Conservation (phyloP, 2,888 invertebrate species). For the Callyntrura guangdongensis region DNA sequence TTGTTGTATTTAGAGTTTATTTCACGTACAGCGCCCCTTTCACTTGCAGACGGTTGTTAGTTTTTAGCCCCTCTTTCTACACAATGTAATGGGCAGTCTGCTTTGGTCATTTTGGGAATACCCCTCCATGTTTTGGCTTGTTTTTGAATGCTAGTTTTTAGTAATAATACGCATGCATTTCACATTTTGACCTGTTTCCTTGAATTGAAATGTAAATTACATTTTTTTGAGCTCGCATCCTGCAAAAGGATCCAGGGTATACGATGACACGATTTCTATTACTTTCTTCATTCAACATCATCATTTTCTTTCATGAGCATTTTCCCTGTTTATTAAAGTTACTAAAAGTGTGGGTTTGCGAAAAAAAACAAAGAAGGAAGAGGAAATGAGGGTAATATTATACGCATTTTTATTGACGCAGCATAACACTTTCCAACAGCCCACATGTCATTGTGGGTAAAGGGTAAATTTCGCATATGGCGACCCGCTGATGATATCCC, state of each 20-base stretch:
- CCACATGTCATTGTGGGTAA: slow-evolving; percentile 13
- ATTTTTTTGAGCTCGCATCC: slow-evolving; percentile 15
- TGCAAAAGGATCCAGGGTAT: neutral
- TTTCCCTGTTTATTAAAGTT: slow-evolving; percentile 24
- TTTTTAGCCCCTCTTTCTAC: slow-evolving; percentile 17
- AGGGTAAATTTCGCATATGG: slow-evolving; percentile 24
- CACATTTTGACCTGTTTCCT: slow-evolving; percentile 63
- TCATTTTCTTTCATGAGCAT: slow-evolving; percentile 5
- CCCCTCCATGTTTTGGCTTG: neutral
- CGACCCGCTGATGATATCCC: neutral
- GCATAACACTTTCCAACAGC: neutral
- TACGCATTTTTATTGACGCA: slow-evolving; percentile 33
- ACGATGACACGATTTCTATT: slow-evolving; percentile 2
- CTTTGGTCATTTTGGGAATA: neutral
- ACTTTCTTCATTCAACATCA: neutral
- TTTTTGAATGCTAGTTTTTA: neutral
- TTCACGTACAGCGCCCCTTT: neutral
- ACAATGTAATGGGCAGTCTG: neutral
- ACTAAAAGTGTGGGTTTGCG: neutral
- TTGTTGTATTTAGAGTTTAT: slow-evolving; percentile 33
- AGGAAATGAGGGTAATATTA: neutral
- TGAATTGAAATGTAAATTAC: slow-evolving; percentile 61
- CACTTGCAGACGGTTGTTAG: neutral
- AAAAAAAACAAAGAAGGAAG: neutral
- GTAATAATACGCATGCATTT: slow-evolving; percentile 32